phyloP scores from a whole-genome alignment of 2,888 invertebrate genomes.

The Ophonus ardosiacus region DNA sequence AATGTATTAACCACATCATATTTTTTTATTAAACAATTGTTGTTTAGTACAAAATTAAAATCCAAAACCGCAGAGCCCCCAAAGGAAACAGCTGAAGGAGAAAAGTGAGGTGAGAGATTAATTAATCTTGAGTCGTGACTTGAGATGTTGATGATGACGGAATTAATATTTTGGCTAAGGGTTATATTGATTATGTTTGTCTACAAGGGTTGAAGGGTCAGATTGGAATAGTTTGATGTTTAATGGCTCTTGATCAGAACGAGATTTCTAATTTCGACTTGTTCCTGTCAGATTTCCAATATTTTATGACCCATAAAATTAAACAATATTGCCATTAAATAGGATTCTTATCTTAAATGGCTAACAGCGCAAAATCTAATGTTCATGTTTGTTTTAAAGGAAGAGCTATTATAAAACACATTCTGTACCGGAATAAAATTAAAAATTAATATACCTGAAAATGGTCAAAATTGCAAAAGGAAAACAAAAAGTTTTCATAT shows the following conservation, averaged over 20 bases:
- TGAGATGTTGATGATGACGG: slow-evolving; percentile 15
- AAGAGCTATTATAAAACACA: no score
- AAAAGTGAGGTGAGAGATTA: slow-evolving; percentile 38
- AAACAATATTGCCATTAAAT: not conserved
- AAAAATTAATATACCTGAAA: no score
- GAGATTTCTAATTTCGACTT: slow-evolving; percentile 13
- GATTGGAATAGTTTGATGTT: slow-evolving; percentile 23
- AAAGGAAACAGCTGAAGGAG: not conserved
- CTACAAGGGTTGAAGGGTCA: slow-evolving; percentile 25
- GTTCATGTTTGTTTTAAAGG: no score
- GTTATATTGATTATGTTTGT: slow-evolving; percentile 33
- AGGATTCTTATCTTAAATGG: not conserved
- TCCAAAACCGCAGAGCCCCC: no score
- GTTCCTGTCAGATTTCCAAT: not conserved
- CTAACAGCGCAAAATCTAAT: not conserved
- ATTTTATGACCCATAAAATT: not conserved
- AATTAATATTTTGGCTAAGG: slow-evolving; percentile 40
- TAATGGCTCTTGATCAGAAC: not conserved
- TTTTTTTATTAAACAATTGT: no score
- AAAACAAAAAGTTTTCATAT: no score
- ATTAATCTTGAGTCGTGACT: slow-evolving; percentile 3
- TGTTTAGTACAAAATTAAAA: no score
- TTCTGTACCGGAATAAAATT: no score
- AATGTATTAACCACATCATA: no score
- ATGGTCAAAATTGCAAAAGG: no score